Base-by-base conservation (phyloP, 2,797 vertebrate genomes). In the Platyrinchus mystaceus region DNA sequence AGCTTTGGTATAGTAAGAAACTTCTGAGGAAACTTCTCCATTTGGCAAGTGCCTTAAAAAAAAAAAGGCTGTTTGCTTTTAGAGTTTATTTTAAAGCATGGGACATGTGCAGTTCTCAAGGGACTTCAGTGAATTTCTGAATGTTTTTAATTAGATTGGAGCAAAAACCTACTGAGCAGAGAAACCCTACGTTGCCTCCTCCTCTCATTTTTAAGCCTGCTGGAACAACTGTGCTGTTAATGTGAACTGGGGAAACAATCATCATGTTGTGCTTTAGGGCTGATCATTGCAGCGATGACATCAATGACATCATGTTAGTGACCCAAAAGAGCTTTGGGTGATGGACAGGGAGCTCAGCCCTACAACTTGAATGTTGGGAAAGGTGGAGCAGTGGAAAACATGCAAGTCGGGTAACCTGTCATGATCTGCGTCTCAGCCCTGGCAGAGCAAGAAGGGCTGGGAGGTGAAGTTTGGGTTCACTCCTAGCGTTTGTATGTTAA, bases 121-220 rank as follows among this genome's bases (percentile, higher is more conserved):
- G 56, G 79, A 58, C 44, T 60, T 84, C 44, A 63, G 19, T 89
- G 47, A 78, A 73, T 63, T 89, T 56, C 73, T 90, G 37, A 70
- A 63, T 73, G 50, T 58, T 94, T 92, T 91, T 86, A 90, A 94
- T 93, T 91, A 76, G 32, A 34, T 82, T 49, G 77, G 27, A 90
- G 59, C 24, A 84, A 76, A 94, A 94, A 58, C 36, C 34, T 88
- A 50, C 59, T 69, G 59, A 78, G 66, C 50, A 75, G 75, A 69
- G 95, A 91, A 91, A 58, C n/a, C 73, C 62, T 79, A 79, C 26
- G 30, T 49, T 88, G 63, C 59, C 55, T 91, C 44, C 36, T 93
- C 69, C 69, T 20, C 32, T 95, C 27, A 16, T 90, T 84, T 84
- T 89, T 69, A 93, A 94, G 70, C 83, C 59, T 86, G 2, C 24